Conservation (phyloP, 1,140 invertebrate genomes). For the Eumeta japonica region DNA sequence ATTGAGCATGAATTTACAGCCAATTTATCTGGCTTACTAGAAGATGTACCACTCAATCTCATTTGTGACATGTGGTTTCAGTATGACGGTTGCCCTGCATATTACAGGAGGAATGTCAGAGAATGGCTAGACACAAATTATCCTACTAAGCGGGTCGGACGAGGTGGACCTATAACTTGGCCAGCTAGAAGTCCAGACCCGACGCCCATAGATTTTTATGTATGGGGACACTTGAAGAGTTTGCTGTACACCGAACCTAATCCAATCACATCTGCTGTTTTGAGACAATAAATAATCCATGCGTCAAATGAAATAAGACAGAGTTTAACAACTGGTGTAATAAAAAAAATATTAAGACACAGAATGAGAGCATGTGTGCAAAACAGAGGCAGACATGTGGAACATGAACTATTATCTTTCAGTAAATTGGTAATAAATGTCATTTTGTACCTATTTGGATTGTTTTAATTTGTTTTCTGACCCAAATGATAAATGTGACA, state of each 20-base stretch:
- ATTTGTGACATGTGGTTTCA: too few relatives aligned
- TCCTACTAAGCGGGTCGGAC: slow-evolving; percentile 40
- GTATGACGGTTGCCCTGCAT: too few relatives aligned
- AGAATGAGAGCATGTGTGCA: slow-evolving; percentile 8
- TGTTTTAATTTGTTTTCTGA: too few relatives aligned
- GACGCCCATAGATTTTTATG: slow-evolving; percentile 40
- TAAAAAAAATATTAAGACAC: slow-evolving; percentile 4
- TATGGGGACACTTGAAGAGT: slow-evolving; percentile 38
- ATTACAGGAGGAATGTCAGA: slow-evolving; percentile 23
- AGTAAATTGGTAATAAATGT: too few relatives aligned
- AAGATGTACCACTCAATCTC: too few relatives aligned
- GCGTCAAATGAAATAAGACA: slow-evolving; percentile 10
- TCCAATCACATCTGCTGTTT: slow-evolving; percentile 5
- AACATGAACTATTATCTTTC: too few relatives aligned
- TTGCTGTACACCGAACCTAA: slow-evolving; percentile 19
- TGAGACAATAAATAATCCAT: slow-evolving; percentile 11
- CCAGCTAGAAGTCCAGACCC: slow-evolving; percentile 41
- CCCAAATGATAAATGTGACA: too few relatives aligned
- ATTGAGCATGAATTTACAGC: too few relatives aligned
- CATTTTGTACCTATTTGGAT: too few relatives aligned
- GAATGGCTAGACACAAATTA: slow-evolving; percentile 29
- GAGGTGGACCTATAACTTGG: slow-evolving; percentile 36
- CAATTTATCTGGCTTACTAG: too few relatives aligned
- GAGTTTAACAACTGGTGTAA: slow-evolving; percentile 5
- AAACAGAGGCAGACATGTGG: too few relatives aligned